These are phyloP conservation scores for Physocephala rufipes DNA, from an alignment of 2,888 invertebrate species.

Conservation along the genomic window DNA sequence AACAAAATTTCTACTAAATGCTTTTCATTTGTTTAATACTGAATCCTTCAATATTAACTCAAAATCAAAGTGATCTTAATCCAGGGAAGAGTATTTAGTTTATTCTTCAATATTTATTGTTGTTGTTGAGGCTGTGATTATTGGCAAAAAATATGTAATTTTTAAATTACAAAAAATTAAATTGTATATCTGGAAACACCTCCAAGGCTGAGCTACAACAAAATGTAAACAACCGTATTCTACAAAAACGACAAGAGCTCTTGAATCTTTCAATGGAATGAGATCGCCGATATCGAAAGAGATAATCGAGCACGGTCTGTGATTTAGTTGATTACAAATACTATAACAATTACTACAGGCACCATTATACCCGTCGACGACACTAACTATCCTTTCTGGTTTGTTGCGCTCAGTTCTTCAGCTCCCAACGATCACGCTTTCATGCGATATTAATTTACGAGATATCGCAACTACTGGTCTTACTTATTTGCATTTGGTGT, in stretches of 20 bases:
- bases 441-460: slow-evolving; percentile 62
- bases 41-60: too few species aligned
- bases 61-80: too few species aligned
- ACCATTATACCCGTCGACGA: neutral
- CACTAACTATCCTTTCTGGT: neutral
- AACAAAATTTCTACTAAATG: too few species aligned
- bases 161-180: too few species aligned
- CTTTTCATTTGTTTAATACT: too few species aligned
- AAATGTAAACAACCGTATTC: slow-evolving; percentile 20
- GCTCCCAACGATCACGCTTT: slow-evolving; percentile 41
- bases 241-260: neutral
- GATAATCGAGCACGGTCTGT: neutral
- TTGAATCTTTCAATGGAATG: neutral
- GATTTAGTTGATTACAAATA: neutral
- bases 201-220: neutral
- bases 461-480: slow-evolving; percentile 64
- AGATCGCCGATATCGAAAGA: neutral
- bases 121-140: too few species aligned
- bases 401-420: slow-evolving; percentile 9
- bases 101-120: too few species aligned
- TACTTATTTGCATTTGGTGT: slow-evolving; percentile 60
- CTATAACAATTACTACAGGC: neutral
- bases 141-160: too few species aligned
- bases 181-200: too few species aligned
- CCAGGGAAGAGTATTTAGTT: too few species aligned